Evolutionary conservation across 1,140 invertebrate genomes (phyloP), one percentile per base, ranked within the genome.

Genomic region (Trichoplusia ni): DNA sequence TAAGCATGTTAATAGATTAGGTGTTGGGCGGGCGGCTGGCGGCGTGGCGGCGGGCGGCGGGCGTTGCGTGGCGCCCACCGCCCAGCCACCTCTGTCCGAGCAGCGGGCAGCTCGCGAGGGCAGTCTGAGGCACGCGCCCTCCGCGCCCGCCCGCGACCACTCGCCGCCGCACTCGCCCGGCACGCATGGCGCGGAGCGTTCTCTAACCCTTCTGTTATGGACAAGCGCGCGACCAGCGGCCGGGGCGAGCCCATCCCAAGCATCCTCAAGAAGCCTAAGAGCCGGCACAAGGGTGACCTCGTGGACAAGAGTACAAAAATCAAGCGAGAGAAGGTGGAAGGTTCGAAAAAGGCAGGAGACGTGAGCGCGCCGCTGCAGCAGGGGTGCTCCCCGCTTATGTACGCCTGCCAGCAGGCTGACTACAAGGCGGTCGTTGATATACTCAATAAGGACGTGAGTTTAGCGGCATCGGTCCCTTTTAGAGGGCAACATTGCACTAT

Each of bases 391-490:
- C 93, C 94, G 51, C 92, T 98, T 76, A 97, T 98, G 96, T 95
- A 97, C 88, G 96, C 96, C 71, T 97, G 96, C 80, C 96, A 97
- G 89, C 96, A 97, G 83, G 93, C 86, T 2, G 90, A 91, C 75
- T 90, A 91, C 74, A 90, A 84, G 67, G 77, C 84, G 13, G 87
- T 91, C 54, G 82, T 88, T 51, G 90, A 91, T 31, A 83, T 81
- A 38, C 82, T 91, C 69, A 91, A 90, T 51, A 90, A 86, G 72
- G 89, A 91, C 60, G 89, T 91, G 79, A 91, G 90, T 90, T 61
- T 38, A 19, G 25, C 64, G 37, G 56, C 21, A 6, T 18, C 25
- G 18, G 27, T 35, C 9, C 25, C 51, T n/a, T 37, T 23, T 3
- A 13, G 31, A 25, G 6, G 11, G 14, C 11, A 38, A 13, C 9